These are phyloP conservation scores for Dicrostonyx torquatus DNA, from an alignment of 2,797 vertebrate species.

Conservation along the genomic window DNA sequence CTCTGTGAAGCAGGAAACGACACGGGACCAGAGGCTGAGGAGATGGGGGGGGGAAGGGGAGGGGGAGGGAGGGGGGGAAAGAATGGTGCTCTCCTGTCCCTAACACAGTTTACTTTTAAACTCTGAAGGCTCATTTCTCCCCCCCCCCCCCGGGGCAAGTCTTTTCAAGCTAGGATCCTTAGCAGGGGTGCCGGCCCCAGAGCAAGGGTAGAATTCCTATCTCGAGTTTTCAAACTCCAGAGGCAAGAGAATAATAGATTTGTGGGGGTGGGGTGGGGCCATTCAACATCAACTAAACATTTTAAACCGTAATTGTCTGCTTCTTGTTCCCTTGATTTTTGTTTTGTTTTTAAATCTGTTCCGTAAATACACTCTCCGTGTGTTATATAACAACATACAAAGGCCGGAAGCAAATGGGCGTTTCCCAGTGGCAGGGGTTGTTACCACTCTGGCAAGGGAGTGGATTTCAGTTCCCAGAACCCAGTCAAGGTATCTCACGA, in stretches of 20 bases:
- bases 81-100: background rate
- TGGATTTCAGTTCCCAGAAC: background rate
- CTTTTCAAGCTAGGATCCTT: background rate
- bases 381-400: background rate
- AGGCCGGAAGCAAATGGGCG: background rate
- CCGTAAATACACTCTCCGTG: background rate
- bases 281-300: slow-evolving; percentile 24
- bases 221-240: background rate
- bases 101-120: background rate
- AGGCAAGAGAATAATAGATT: background rate
- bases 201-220: background rate
- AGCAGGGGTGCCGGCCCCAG: background rate
- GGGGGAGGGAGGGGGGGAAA: no score
- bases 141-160: accelerated
- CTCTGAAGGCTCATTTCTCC: background rate
- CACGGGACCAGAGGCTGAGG: background rate
- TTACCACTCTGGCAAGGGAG: background rate
- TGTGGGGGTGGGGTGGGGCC: accelerated
- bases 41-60: background rate
- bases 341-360: background rate
- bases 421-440: background rate
- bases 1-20: background rate
- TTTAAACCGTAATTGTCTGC: slow-evolving; percentile 29
- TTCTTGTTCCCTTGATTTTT: background rate
- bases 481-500: background rate